Conservation (phyloP, 2,113 vertebrate species). For the Corythornis madagascariensis region DNA sequence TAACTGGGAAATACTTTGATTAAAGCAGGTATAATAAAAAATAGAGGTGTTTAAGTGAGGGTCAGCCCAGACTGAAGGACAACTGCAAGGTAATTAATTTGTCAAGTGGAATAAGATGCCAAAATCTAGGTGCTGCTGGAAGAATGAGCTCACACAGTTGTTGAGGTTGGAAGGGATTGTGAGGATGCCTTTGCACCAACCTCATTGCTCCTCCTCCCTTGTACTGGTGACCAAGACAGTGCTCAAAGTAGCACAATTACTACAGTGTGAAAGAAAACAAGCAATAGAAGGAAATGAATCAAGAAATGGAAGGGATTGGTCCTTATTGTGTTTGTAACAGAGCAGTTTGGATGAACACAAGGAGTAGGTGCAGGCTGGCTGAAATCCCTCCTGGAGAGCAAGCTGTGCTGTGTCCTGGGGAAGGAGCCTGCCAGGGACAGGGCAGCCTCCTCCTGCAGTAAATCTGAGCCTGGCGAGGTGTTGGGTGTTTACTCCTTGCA, state of each 20-base stretch:
- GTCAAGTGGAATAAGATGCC: not conserved
- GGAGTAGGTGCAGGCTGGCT: slow-evolving; percentile 9
- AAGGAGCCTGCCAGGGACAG: not conserved
- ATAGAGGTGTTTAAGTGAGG: not conserved
- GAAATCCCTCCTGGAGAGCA: not conserved
- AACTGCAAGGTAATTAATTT: not conserved
- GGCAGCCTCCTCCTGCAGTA: not conserved
- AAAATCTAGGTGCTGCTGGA: not conserved
- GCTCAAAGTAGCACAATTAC: not conserved
- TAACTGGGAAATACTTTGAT: not conserved
- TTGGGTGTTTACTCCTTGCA: slow-evolving; percentile 40
- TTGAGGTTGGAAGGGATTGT: not conserved
- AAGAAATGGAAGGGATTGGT: not conserved
- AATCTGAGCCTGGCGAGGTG: slow-evolving; percentile 1
- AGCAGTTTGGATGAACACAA: slow-evolving; percentile 33
- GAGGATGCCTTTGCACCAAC: not conserved
- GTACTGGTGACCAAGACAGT: not conserved
- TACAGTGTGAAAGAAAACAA: slow-evolving; percentile 19
- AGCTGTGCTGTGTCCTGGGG: not conserved
- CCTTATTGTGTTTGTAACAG: not conserved
- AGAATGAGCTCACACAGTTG: no score
- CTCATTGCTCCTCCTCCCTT: not conserved
- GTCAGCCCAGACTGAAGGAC: not conserved
- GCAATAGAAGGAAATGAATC: not conserved
- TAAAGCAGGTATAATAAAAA: not conserved